phyloP scores from a whole-genome alignment of 2,113 vertebrate genomes.

The Erinaceus europaeus region DNA sequence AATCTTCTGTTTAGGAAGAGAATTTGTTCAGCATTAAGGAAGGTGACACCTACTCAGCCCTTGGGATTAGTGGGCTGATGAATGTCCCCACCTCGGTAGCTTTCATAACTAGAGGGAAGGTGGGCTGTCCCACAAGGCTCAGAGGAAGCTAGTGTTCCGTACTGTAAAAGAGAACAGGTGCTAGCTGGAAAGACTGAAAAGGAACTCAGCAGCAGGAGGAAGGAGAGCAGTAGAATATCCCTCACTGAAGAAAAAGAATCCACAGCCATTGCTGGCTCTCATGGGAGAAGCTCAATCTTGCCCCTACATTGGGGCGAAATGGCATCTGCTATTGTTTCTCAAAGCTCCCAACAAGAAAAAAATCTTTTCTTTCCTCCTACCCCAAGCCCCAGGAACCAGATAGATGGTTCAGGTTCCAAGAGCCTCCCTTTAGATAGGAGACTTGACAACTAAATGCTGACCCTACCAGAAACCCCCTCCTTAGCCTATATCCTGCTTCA shows the following conservation, averaged over 20 bases:
- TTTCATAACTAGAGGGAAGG: neutral
- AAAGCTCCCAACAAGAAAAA: slow-evolving; percentile 30
- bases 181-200: neutral
- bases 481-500: neutral
- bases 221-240: slow-evolving; percentile 8
- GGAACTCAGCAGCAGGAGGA: neutral
- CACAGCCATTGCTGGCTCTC: neutral
- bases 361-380: neutral
- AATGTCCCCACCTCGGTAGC: neutral
- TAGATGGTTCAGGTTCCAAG: neutral
- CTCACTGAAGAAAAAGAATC: neutral
- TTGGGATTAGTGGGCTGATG: neutral
- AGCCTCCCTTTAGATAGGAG: neutral
- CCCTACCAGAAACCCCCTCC: neutral
- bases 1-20: neutral
- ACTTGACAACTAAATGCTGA: neutral
- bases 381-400: neutral
- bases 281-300: neutral
- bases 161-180: neutral
- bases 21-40: neutral
- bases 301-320: neutral
- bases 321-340: neutral
- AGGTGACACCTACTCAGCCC: neutral
- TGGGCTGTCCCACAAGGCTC: neutral
- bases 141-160: neutral